phyloP scores from a whole-genome alignment of 2,797 vertebrate species.

The Jordanella pulchra region DNA sequence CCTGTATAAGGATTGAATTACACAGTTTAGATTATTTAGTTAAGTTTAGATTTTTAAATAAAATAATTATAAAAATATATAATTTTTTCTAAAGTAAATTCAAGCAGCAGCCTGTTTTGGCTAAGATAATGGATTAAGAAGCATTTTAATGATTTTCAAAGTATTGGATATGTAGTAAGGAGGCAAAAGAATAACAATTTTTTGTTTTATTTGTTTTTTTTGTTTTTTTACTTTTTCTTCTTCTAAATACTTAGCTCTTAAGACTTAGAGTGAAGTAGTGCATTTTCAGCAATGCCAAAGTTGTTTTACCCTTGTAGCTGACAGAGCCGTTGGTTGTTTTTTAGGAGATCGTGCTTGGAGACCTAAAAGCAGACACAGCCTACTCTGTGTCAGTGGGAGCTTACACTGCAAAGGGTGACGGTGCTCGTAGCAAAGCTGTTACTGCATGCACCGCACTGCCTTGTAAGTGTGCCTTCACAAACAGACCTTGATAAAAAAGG shows the following conservation, averaged over 20 bases:
- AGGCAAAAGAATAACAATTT: neutral
- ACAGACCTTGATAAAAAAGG: conserved; percentile 1
- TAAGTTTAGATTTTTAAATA: conserved; percentile 17
- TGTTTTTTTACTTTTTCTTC: neutral
- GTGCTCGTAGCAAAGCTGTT: conserved; percentile 92
- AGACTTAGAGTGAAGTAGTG: neutral
- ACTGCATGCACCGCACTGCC: conserved; percentile 85
- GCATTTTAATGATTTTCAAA: neutral
- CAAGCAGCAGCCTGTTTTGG: no score
- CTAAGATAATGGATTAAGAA: neutral
- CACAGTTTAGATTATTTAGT: neutral
- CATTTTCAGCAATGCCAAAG: no score
- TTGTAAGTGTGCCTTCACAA: conserved; percentile 50
- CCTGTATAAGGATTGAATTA: neutral
- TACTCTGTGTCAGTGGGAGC: conserved; percentile 95
- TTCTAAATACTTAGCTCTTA: neutral
- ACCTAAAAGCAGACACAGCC: conserved; percentile 90
- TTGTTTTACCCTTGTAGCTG: conserved; percentile 29
- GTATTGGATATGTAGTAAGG: no score
- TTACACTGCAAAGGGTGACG: conserved; percentile 96
- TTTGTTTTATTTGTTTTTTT: neutral
- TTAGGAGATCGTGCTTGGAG: conserved; percentile 92
- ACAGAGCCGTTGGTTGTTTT: conserved; percentile 40
- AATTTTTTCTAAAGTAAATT: no score
- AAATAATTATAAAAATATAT: neutral